Percentiles rank a stretch among this genome's conserved stretches.
These are phyloP conservation scores for Muschampia plurimacula DNA, from an alignment of 2,888 invertebrate species.

Conservation along the genomic window DNA sequence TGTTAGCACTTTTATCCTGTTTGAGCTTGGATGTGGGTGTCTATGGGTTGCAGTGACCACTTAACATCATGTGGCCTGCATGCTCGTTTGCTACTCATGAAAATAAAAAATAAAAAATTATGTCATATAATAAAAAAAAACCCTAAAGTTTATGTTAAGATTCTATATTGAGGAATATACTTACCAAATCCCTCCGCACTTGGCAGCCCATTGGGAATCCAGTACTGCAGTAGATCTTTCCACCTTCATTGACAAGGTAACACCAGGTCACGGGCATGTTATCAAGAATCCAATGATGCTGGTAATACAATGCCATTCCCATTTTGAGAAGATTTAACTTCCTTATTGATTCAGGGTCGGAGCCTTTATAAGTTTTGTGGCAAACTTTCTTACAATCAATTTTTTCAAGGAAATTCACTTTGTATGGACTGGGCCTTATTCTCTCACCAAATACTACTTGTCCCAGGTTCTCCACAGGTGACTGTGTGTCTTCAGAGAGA, in stretches of 20 bases:
- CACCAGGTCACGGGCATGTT: constrained; percentile 99
- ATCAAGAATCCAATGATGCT: constrained; percentile 99
- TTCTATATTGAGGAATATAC: constrained; percentile 41
- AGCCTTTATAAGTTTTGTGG: constrained; percentile 89
- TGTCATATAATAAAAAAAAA: too few relatives aligned
- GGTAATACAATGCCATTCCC: constrained; percentile 97
- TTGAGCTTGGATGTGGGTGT: too few relatives aligned
- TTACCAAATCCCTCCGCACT: constrained; percentile 86
- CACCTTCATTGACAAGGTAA: constrained; percentile 90
- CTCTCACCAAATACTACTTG: constrained; percentile 99
- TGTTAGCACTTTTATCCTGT: too few relatives aligned
- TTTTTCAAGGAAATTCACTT: constrained; percentile 93
- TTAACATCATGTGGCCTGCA: too few relatives aligned
- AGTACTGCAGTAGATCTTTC: constrained; percentile 94
- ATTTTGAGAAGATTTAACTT: constrained; percentile 94
- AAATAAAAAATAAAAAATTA: too few relatives aligned
- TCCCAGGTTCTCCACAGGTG: constrained; percentile 98
- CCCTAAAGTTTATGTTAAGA: too few relatives aligned
- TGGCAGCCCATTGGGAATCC: constrained; percentile 99
- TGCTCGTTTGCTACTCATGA: too few relatives aligned
- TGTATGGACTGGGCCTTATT: constrained; percentile 97
- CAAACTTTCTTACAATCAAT: constrained; percentile 87
- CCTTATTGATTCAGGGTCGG: constrained; percentile 87
- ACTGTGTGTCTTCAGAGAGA: constrained; percentile 89
- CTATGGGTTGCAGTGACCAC: too few relatives aligned